These are phyloP conservation scores for Eptesicus fuscus DNA, from an alignment of 2,113 vertebrate species.

Conservation along the genomic window DNA sequence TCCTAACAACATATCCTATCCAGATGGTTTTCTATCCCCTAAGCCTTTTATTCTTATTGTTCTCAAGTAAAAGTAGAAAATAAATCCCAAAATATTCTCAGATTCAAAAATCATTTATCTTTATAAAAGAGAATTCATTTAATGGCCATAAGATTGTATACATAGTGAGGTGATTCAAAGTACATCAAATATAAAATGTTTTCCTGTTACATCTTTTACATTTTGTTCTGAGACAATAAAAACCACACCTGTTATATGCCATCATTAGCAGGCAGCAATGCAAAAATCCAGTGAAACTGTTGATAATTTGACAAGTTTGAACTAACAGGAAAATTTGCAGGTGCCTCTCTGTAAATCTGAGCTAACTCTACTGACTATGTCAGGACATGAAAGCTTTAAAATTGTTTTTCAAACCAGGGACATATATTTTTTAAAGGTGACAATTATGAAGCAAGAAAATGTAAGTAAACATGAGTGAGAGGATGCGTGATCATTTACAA, in stretches of 20 bases:
- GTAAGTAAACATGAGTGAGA: background rate
- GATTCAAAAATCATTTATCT: constrained; percentile 13
- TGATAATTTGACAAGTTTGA: constrained; percentile 72
- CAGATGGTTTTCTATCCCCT: constrained; percentile 35
- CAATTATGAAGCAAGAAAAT: constrained; percentile 25
- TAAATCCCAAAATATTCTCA: background rate
- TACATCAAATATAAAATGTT: constrained; percentile 43
- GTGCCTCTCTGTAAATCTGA: constrained; percentile 59
- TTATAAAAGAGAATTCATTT: constrained; percentile 29
- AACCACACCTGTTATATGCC: constrained; percentile 28
- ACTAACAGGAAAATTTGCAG: constrained; percentile 63
- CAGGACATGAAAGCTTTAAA: constrained; percentile 59
- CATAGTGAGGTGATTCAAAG: constrained; percentile 1
- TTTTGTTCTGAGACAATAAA: constrained; percentile 45
- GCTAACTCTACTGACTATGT: constrained; percentile 38
- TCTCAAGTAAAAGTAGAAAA: constrained; percentile 47
- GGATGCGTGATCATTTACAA: background rate
- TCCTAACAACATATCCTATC: constrained; percentile 49
- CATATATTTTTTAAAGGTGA: constrained; percentile 39
- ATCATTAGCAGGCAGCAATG: constrained; percentile 60
- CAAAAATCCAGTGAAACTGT: constrained; percentile 53
- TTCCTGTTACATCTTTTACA: constrained; percentile 42
- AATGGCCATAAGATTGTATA: background rate
- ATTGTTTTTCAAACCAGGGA: constrained; percentile 43
- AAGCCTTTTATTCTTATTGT: background rate